Percentiles rank a stretch among this genome's conserved stretches.
These are phyloP conservation scores for Scophthalmus maximus DNA, from an alignment of 2,113 vertebrate species.

Conservation along the genomic window DNA sequence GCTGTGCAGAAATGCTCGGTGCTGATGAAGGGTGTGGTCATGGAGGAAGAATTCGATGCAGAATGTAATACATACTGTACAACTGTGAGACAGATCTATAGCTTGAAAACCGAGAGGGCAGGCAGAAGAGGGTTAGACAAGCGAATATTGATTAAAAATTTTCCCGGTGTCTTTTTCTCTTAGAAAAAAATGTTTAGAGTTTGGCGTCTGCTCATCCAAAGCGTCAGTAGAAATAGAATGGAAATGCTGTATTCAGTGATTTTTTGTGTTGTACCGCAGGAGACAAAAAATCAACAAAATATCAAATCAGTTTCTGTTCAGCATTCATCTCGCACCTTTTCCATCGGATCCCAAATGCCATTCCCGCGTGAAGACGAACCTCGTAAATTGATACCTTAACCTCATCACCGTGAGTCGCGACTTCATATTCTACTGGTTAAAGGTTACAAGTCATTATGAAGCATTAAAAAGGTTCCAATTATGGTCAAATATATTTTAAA, in stretches of 20 bases:
- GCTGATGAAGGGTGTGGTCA: conserved; percentile 69
- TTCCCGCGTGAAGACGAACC: not conserved
- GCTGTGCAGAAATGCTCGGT: conserved; percentile 63
- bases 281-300: conserved; percentile 1
- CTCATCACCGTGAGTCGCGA: not conserved
- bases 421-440: conserved; percentile 5
- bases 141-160: conserved; percentile 72
- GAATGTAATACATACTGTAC: conserved; percentile 74
- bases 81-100: conserved; percentile 61
- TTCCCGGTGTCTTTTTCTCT: conserved; percentile 41
- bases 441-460: conserved; percentile 27
- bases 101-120: conserved; percentile 66
- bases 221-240: not conserved
- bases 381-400: conserved; percentile 2
- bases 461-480: conserved; percentile 29
- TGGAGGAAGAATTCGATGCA: conserved; percentile 66
- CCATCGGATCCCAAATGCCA: conserved; percentile 12
- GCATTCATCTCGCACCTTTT: conserved; percentile 8
- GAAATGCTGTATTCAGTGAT: not conserved
- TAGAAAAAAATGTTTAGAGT: no score
- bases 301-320: not conserved
- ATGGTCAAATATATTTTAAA: conserved; percentile 23
- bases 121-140: conserved; percentile 55
- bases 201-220: conserved; percentile 33
- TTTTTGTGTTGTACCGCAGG: not conserved